Evolutionary conservation across 2,888 invertebrate species (phyloP).

Genomic region (Sialis fuliginosa): DNA sequence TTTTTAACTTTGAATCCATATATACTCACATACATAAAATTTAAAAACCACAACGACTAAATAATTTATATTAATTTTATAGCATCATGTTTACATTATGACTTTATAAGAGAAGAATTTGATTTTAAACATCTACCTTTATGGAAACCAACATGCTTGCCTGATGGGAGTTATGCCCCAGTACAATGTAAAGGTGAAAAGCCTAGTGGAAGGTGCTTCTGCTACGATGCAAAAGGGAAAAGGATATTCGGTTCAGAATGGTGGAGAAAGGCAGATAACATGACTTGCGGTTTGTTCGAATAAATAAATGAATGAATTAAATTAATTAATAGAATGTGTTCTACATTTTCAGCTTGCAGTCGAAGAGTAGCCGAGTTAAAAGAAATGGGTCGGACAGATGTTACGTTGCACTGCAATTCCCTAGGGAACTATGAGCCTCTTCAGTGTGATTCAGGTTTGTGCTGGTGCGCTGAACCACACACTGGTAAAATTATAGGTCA

Average conservation of each 20-base stretch:
- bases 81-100: constrained; percentile 12
- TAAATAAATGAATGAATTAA: not conserved
- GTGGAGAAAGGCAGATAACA: constrained; percentile 33
- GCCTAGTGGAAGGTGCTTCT: constrained; percentile 47
- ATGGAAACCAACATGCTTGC: constrained; percentile 31
- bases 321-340: too few species aligned
- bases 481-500: constrained; percentile 38
- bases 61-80: constrained; percentile 4
- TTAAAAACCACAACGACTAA: too few species aligned
- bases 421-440: constrained; percentile 48
- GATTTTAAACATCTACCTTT: constrained; percentile 4
- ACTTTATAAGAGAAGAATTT: constrained; percentile 2
- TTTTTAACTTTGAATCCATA: too few species aligned
- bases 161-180: constrained; percentile 37
- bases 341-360: constrained; percentile 36
- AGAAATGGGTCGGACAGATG: constrained; percentile 23
- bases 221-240: constrained; percentile 36
- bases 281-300: constrained; percentile 43
- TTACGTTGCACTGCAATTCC: constrained; percentile 42
- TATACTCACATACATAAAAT: constrained; percentile 3
- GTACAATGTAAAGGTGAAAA: constrained; percentile 49
- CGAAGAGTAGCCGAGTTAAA: constrained; percentile 35
- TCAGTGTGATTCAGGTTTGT: constrained; percentile 47
- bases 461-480: constrained; percentile 46
- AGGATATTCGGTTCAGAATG: constrained; percentile 49